Conservation (phyloP, 1,140 invertebrate species). For the Drosophila pruinosa region DNA sequence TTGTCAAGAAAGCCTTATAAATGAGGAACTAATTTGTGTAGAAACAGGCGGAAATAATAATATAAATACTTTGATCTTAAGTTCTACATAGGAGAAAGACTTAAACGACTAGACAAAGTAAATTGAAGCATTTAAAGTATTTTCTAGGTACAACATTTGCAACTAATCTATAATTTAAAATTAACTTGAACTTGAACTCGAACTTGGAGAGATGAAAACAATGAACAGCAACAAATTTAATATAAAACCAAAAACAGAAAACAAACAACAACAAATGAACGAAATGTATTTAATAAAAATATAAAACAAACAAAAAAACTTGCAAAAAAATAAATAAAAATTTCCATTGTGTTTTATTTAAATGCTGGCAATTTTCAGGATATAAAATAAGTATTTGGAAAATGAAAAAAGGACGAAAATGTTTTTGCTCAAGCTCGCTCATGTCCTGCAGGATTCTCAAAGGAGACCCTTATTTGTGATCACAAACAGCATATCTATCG, state of each 20-base stretch:
- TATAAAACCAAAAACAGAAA: slow-evolving; percentile 39
- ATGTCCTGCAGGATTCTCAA: not conserved
- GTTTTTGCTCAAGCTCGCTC: not conserved
- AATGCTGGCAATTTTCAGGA: too few species aligned
- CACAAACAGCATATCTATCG: not conserved
- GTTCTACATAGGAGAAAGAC: too few species aligned
- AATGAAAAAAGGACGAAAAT: not conserved
- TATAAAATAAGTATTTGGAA: too few species aligned
- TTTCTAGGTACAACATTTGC: too few species aligned
- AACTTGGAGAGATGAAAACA: slow-evolving; percentile 48
- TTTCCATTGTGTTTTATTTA: slow-evolving; percentile 2
- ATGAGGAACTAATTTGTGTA: too few species aligned
- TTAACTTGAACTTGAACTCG: too few species aligned
- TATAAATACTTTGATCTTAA: too few species aligned
- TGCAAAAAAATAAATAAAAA: slow-evolving; percentile 8
- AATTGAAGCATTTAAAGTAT: too few species aligned
- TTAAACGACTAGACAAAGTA: too few species aligned
- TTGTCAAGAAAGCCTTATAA: too few species aligned
- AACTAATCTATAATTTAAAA: too few species aligned
- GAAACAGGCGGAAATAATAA: too few species aligned
- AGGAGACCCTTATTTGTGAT: not conserved
- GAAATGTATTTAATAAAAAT: slow-evolving; percentile 77
- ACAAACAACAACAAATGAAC: slow-evolving; percentile 52
- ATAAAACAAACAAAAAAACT: slow-evolving; percentile 54
- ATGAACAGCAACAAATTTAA: slow-evolving; percentile 61